Conservation (phyloP, 2,797 vertebrate genomes). For the Coccyzus lansbergi region DNA sequence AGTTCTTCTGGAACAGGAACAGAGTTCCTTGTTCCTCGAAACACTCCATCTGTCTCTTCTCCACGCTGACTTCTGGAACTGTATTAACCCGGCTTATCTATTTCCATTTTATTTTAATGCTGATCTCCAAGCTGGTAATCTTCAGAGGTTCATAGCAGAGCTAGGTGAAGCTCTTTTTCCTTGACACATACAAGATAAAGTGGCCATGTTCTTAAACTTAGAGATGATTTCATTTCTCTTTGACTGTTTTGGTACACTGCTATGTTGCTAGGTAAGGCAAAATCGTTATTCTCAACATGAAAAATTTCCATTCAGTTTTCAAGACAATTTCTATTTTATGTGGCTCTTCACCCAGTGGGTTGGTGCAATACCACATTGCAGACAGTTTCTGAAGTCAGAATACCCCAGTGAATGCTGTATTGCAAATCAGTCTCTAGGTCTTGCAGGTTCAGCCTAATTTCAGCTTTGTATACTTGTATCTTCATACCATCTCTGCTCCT, state of each 20-base stretch:
- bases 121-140: not conserved
- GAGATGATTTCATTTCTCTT: not conserved
- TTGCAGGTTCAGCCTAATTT: not conserved
- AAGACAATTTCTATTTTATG: not conserved
- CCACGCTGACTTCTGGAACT: constrained; percentile 25
- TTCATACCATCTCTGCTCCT: not conserved
- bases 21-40: not conserved
- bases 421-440: not conserved
- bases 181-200: not conserved
- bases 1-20: not conserved
- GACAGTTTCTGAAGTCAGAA: constrained; percentile 25
- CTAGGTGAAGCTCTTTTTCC: not conserved
- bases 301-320: not conserved
- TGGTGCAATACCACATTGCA: not conserved
- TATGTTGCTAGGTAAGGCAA: not conserved
- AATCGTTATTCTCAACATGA: not conserved
- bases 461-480: not conserved
- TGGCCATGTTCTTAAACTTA: not conserved
- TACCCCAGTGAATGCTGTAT: not conserved
- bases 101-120: not conserved
- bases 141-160: not conserved
- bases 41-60: not conserved
- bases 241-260: not conserved
- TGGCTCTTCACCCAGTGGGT: not conserved
- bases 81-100: not conserved